Conservation (phyloP, 2,888 invertebrate genomes). For the Noctua comes region DNA sequence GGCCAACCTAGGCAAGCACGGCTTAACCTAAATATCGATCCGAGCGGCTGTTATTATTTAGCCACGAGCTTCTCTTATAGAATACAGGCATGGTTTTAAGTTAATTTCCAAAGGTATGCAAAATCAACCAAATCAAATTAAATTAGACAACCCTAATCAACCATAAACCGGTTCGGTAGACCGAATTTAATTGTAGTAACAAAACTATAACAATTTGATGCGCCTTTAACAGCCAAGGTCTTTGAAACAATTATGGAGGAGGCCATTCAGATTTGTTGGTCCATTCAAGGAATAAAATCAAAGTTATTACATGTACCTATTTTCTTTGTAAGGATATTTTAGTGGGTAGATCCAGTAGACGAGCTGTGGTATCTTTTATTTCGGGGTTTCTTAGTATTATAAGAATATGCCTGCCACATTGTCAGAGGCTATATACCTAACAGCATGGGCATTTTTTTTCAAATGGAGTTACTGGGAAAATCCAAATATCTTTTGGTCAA, state of each 20-base stretch:
- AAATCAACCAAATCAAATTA: slow-evolving; percentile 6
- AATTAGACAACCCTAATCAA: slow-evolving; percentile 46
- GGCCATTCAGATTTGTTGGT: slow-evolving; percentile 12
- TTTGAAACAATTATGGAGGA: slow-evolving; percentile 29
- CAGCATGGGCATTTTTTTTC: neutral
- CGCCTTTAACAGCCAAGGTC: slow-evolving; percentile 54
- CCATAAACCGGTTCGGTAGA: slow-evolving; percentile 49
- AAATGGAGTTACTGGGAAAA: neutral
- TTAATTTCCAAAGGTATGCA: neutral
- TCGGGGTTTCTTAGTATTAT: neutral
- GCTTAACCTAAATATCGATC: too few species aligned
- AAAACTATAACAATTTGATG: slow-evolving; percentile 57
- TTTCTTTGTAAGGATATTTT: slow-evolving; percentile 27
- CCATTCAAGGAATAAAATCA: slow-evolving; percentile 25
- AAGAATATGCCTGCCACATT: neutral
- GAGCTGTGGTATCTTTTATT: neutral
- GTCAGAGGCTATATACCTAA: fast-evolving
- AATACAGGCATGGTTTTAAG: neutral
- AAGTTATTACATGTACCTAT: neutral
- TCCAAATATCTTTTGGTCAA: neutral
- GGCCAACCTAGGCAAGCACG: too few species aligned
- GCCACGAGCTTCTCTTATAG: neutral
- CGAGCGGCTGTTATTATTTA: neutral
- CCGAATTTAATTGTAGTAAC: slow-evolving; percentile 54
- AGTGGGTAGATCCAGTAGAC: neutral